Conservation (phyloP, 1,140 invertebrate species). For the Gonioctena quinquepunctata region DNA sequence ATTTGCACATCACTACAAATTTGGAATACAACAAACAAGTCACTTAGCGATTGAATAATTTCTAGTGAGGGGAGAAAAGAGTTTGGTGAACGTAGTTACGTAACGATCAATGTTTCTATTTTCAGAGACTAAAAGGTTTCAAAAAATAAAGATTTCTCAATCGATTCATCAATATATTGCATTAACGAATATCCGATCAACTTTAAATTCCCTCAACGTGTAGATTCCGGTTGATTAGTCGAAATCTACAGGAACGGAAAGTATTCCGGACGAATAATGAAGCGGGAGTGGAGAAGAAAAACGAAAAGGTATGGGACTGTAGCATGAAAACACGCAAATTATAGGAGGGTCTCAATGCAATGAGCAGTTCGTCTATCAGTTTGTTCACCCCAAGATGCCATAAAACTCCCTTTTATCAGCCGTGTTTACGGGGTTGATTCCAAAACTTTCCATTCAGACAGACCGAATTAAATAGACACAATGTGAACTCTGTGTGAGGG, state of each 20-base stretch:
- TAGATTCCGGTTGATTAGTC: background rate
- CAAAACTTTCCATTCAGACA: background rate
- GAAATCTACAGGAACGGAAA: background rate
- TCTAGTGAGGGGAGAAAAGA: no score
- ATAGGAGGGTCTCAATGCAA: background rate
- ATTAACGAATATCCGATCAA: background rate
- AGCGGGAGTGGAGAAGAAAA: background rate
- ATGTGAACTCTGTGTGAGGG: no score
- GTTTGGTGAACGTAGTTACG: no score
- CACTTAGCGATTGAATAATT: no score
- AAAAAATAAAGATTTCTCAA: no score
- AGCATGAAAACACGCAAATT: background rate
- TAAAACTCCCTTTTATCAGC: background rate
- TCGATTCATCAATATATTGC: no score
- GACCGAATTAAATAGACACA: no score
- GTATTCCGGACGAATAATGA: background rate
- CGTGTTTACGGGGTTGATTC: background rate
- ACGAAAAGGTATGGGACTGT: background rate
- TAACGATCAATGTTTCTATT: no score
- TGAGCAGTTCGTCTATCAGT: background rate
- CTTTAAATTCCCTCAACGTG: background rate
- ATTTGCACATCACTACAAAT: no score
- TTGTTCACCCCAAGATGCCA: background rate
- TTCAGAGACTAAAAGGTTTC: no score
- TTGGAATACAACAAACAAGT: no score